Conservation (phyloP, 2,113 vertebrate species). For the Sylvietta virens region DNA sequence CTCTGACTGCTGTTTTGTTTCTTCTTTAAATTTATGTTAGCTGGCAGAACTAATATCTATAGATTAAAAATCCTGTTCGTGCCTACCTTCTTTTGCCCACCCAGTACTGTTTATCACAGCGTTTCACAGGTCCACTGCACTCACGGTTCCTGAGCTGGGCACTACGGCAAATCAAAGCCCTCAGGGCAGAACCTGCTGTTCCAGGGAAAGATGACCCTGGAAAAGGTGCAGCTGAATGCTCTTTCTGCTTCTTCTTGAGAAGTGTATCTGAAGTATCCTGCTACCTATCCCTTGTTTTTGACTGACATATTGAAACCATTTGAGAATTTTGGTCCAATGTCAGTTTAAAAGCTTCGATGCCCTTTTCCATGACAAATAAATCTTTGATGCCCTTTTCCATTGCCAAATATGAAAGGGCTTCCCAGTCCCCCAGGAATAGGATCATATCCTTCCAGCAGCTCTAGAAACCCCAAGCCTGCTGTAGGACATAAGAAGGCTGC, state of each 20-base stretch:
- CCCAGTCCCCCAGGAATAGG: neutral
- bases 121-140: neutral
- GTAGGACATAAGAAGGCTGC: neutral
- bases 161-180: neutral
- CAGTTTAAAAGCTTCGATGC: neutral
- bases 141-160: neutral
- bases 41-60: neutral
- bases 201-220: neutral
- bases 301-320: neutral
- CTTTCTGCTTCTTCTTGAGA: neutral
- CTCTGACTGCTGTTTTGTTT: neutral
- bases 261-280: neutral
- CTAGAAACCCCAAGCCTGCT: neutral
- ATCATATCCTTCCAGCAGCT: rapidly evolving
- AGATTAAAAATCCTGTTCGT: neutral
- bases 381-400: neutral
- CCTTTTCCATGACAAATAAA: neutral
- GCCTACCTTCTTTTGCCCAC: neutral
- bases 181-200: neutral
- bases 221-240: neutral
- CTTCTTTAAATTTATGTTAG: neutral
- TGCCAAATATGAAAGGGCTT: neutral
- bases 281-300: neutral
- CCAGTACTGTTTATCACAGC: neutral
- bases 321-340: neutral